phyloP scores from a whole-genome alignment of 35 echinoderm and acorn worm genomes.

The Apostichopus californicus region DNA sequence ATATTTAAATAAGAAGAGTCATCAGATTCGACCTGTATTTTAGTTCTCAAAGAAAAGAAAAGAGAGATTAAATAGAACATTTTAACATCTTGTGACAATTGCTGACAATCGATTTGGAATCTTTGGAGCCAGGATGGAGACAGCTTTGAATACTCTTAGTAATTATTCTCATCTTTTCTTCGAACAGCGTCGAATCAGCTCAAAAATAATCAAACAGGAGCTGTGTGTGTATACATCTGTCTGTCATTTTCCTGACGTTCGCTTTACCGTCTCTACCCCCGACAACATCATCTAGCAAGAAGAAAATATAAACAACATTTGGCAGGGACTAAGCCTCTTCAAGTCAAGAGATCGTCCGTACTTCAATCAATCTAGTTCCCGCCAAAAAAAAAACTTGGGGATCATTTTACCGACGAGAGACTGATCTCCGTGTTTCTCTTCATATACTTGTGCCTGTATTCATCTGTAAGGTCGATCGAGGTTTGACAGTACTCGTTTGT shows the following conservation, averaged over 20 bases:
- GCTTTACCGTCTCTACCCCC: background rate
- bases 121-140: background rate
- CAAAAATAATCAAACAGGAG: constrained; percentile 24
- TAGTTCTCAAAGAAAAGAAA: background rate
- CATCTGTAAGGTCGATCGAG: constrained; percentile 26
- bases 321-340: constrained; percentile 37
- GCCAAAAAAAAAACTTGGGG: background rate
- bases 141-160: constrained; percentile 2
- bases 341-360: constrained; percentile 47
- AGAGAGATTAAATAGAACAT: background rate
- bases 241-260: background rate
- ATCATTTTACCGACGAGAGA: constrained; percentile 39
- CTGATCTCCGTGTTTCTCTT: background rate
- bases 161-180: constrained; percentile 1
- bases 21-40: too few species aligned
- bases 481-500: constrained; percentile 37
- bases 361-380: constrained; percentile 45
- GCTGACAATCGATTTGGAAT: background rate
- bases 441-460: background rate
- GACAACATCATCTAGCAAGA: constrained; percentile 4
- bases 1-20: too few species aligned
- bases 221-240: constrained; percentile 20
- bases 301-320: constrained; percentile 37
- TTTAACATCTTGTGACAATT: background rate
- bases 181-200: background rate